phyloP scores from a whole-genome alignment of 1,140 invertebrate genomes.

The Acyrthosiphon pisum region DNA sequence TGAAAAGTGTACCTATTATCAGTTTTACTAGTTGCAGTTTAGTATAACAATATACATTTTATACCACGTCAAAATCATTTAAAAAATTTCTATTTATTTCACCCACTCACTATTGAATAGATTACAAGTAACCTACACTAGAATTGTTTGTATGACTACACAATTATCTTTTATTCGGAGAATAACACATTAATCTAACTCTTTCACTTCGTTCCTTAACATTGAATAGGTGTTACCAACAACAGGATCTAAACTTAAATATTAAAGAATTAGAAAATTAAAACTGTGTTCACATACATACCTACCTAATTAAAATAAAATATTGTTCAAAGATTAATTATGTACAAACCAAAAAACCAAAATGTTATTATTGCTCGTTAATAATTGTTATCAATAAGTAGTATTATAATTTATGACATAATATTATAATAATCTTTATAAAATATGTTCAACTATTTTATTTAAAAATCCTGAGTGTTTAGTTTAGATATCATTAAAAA shows the following conservation, averaged over 20 bases:
- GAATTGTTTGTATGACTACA: not conserved
- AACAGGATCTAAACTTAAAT: not conserved
- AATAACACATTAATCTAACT: constrained; percentile 19
- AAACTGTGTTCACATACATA: not conserved
- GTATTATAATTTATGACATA: too few relatives aligned
- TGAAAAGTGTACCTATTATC: not conserved
- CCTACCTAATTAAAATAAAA: not conserved
- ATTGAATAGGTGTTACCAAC: not conserved
- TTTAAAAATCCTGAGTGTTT: not conserved
- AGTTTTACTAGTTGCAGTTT: not conserved
- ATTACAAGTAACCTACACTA: constrained; percentile 1
- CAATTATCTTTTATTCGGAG: constrained; percentile 10
- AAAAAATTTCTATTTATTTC: not conserved
- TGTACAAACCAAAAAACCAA: not conserved
- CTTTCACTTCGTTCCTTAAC: not conserved
- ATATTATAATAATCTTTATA: not conserved
- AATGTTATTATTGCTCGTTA: not conserved
- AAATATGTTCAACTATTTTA: not conserved
- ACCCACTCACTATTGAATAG: constrained; percentile 14
- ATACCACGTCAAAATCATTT: not conserved
- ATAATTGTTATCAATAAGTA: not conserved
- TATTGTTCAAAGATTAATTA: not conserved
- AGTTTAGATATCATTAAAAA: not conserved
- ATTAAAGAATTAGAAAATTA: not conserved
- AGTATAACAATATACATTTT: not conserved